A percentile compares a stretch with the other conserved stretches of the same genome.
These are phyloP conservation scores for Psittacula derbiana DNA, from an alignment of 2,797 vertebrate species.

Conservation along the genomic window DNA sequence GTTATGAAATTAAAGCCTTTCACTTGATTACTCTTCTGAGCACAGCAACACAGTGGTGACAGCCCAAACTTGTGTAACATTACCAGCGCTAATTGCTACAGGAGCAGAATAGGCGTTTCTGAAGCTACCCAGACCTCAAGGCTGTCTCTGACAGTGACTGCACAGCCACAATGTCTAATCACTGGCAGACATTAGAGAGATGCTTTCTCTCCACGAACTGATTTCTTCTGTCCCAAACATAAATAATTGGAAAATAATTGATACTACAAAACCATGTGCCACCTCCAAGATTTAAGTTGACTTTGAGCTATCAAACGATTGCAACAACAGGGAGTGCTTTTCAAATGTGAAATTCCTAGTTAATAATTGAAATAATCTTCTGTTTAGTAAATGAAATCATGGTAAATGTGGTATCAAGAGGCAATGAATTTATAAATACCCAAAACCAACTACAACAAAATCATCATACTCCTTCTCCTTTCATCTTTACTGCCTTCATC, in stretches of 20 bases:
- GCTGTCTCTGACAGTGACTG: rapidly evolving
- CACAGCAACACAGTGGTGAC: neutral
- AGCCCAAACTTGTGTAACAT: neutral
- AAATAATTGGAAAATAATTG: neutral
- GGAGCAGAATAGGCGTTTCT: neutral
- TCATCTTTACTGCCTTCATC: neutral
- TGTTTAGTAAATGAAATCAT: neutral
- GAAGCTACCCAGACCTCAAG: neutral
- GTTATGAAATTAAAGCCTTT: constrained; percentile 8
- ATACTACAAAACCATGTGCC: neutral
- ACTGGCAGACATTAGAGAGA: neutral
- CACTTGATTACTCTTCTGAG: neutral
- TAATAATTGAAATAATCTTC: neutral
- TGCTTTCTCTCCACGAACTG: neutral
- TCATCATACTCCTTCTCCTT: neutral
- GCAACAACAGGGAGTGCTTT: neutral
- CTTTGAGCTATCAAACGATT: neutral
- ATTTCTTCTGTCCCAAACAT: neutral
- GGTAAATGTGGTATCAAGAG: neutral
- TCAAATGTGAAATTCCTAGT: neutral
- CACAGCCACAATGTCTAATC: neutral
- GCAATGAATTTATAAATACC: neutral
- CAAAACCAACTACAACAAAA: neutral
- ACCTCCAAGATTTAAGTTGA: neutral
- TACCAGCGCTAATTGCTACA: neutral